Conservation (phyloP, 2,888 invertebrate species). For the Ichneumoninae sp. region DNA sequence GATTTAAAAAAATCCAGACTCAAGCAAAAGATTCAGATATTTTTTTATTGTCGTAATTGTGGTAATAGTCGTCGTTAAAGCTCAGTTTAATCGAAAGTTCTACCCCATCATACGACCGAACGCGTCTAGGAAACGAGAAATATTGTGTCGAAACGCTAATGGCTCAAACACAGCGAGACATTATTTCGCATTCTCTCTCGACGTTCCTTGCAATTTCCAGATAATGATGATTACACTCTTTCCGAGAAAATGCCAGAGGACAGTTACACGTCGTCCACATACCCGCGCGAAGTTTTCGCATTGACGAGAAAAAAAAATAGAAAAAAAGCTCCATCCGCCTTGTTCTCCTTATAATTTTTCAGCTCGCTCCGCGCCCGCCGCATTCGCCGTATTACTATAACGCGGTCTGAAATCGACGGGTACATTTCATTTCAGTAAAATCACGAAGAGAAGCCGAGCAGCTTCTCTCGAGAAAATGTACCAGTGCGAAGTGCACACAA, state of each 20-base stretch:
- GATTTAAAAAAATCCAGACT: too few relatives aligned
- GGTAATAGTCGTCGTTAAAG: neutral
- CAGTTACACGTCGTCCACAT: neutral
- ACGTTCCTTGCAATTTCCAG: neutral
- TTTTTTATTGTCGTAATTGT: neutral
- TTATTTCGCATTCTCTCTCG: neutral
- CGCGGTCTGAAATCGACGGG: conserved; percentile 25
- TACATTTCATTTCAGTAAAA: conserved; percentile 50
- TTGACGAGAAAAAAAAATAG: neutral
- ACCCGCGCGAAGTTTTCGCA: neutral
- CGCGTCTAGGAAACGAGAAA: neutral
- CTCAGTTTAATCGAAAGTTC: neutral
- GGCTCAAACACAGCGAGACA: neutral
- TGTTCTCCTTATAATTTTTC: neutral
- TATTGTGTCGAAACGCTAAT: conserved; percentile 1
- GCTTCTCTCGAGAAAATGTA: conserved; percentile 40
- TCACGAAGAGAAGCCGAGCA: conserved; percentile 25
- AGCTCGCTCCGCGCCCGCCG: neutral
- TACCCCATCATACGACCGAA: neutral
- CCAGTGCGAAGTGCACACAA: conserved; percentile 1
- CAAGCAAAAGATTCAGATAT: neutral
- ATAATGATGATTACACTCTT: conserved; percentile 14
- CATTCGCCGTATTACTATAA: neutral
- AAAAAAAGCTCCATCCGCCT: neutral
- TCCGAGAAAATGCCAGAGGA: neutral